Percentiles rank a stretch among this genome's conserved stretches.
These are phyloP conservation scores for Crotalus viridis DNA, from an alignment of 2,113 vertebrate species.

Conservation along the genomic window DNA sequence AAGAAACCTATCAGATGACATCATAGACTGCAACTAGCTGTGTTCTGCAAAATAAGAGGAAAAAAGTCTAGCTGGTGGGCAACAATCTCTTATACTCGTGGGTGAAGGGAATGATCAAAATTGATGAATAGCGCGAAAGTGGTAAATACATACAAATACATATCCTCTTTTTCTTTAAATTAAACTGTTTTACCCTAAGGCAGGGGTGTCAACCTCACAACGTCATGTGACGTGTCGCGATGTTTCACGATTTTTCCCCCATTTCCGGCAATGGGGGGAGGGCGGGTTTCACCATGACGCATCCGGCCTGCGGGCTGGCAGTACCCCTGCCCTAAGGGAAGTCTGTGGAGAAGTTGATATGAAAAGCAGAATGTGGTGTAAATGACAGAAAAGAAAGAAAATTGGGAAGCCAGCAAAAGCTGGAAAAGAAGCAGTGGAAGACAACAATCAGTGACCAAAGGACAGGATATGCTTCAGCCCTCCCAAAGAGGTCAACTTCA, in stretches of 20 bases:
- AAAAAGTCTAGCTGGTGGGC: neutral
- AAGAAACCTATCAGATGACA: neutral
- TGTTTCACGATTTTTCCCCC: no score
- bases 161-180: neutral
- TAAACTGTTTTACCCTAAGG: neutral
- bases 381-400: neutral
- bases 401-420: neutral
- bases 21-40: neutral
- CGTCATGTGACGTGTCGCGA: no score
- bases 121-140: neutral
- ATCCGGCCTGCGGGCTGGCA: no score
- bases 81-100: neutral
- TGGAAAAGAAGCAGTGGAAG: neutral
- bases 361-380: neutral
- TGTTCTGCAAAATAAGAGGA: neutral
- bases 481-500: neutral
- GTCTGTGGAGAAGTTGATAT: neutral
- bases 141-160: neutral
- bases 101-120: neutral
- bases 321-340: neutral
- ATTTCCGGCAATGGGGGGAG: no score
- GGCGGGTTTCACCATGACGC: no score
- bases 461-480: neutral
- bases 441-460: neutral
- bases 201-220: no score